Evolutionary conservation across 2,113 vertebrate species (phyloP), one percentile per base, ranked within the genome.

Genomic region (Eclectus roratus): DNA sequence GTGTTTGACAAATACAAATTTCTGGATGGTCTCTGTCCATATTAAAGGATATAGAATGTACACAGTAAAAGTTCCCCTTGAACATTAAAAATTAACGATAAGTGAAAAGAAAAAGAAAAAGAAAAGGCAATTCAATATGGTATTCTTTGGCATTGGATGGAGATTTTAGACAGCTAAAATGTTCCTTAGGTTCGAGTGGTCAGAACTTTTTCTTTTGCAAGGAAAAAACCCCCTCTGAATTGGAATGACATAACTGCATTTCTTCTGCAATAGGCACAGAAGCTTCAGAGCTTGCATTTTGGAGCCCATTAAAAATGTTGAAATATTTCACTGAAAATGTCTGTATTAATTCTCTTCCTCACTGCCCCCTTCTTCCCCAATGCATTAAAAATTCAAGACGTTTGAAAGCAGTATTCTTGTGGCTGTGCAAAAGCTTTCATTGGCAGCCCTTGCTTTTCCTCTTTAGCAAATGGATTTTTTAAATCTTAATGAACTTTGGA

Each of bases 401-500:
- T 78, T 94, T 94, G 60, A 95, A 88, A 93, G 90, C 35, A 69
- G 53, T 89, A 37, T 86, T 85, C 91, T 81, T 77, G 71, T 66
- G 85, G 81, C 76, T 71, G 18, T 84, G 24, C 29, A 95, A 92
- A 91, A 93, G 87, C 72, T 96, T 94, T 91, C 78, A 89, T 89
- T 95, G 89, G 82, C 88, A 93, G 73, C 50, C 92, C 93, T 93
- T 93, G 35, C 71, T 66, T 65, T 94, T 95, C 90, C 27, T 80
- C 24, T 94, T 82, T 55, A 82, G 89, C 39, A 96, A 96, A 95
- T 85, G 85, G 69, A 63, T 73, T 94, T 95, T 86, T 90, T 9
- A 66, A 93, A 92, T 86, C 60, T 91, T 95, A 95, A 94, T 94
- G 85, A 91, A 91, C 89, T 89, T 80, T 85, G 61, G 66, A 90